Evolutionary conservation across 2,888 invertebrate genomes (phyloP).

Genomic region (Nomada ferruginata): DNA sequence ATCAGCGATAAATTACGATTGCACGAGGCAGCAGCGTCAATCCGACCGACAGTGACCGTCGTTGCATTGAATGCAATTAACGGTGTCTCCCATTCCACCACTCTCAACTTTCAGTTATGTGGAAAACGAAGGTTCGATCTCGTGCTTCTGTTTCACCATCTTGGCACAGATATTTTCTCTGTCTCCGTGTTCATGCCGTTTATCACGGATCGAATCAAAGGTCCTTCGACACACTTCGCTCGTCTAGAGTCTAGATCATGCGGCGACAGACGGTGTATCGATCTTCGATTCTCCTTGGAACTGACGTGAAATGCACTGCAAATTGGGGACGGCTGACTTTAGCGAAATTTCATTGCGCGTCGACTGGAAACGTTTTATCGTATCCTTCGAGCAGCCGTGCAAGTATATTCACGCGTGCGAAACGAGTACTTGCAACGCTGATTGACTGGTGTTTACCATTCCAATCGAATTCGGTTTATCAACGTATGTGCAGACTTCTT

Average conservation of each 20-base stretch:
- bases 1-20: conserved; percentile 46
- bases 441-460: conserved; percentile 13
- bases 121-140: conserved; percentile 31
- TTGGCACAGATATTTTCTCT: conserved; percentile 58
- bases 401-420: background rate
- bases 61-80: conserved; percentile 54
- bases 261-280: conserved; percentile 1
- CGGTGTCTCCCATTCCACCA: conserved; percentile 1
- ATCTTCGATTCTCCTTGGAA: background rate
- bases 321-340: conserved; percentile 17
- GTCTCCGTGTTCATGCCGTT: conserved; percentile 30
- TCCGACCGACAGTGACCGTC: conserved; percentile 55
- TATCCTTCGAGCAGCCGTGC: conserved; percentile 26
- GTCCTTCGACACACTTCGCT: conserved; percentile 40
- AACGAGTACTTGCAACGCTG: background rate
- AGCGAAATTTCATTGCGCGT: conserved; percentile 39
- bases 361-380: conserved; percentile 15
- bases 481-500: background rate
- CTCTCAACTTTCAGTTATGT: conserved; percentile 1
- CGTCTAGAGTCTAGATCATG: conserved; percentile 6
- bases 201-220: conserved; percentile 43
- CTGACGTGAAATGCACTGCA: conserved; percentile 3
- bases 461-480: background rate
- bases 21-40: conserved; percentile 35
- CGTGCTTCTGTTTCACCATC: conserved; percentile 49